Evolutionary conservation across 2,113 vertebrate genomes (phyloP), one percentile per base, ranked within the genome.

Genomic region (Todiramphus saurophagus): DNA sequence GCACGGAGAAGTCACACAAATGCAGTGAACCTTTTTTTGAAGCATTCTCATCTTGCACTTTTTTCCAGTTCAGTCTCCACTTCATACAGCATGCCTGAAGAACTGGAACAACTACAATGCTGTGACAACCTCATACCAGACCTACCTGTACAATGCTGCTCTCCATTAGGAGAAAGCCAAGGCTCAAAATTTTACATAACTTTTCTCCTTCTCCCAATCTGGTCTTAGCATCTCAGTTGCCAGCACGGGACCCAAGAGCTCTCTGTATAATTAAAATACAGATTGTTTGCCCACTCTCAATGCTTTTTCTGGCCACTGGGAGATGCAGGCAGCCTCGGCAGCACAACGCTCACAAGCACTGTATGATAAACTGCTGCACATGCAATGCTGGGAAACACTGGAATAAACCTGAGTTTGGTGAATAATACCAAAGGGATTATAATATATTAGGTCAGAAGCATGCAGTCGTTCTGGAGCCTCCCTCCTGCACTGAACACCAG

Each of bases 271-370:
- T 48, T 64, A 85, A 74, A 87, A 72, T 11, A 43, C 51, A 56
- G 69, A 48, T 28, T 2, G 5, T 46, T 67, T 51, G 17, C 33
- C 10, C 0, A 0, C 33, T 83, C 28, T 69, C 35, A 25, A 24
- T 35, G 48, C 27, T 89, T 88, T 83, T 81, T 50, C 73, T 81
- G n/a, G 37, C 41, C 21, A 5, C 43, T 18, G 75, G 25, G 50
- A 93, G 44, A 87, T 23, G 58, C 62, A 84, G 86, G 58, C 88
- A 88, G n/a, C 39, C 53, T 56, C 63, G 19, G 66, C 60, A 84
- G 59, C 48, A 66, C 30, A 72, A 24, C 0, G 5, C 44, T 82
- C 63, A 58, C 24, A 44, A 89, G 37, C 62, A 31, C 48, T 21
- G 12, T 11, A 5, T 56, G 43, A 94, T 17, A 56, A 90, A 85